Evolutionary conservation across 2,113 vertebrate species (phyloP).

Genomic region (Lampris incognitus): DNA sequence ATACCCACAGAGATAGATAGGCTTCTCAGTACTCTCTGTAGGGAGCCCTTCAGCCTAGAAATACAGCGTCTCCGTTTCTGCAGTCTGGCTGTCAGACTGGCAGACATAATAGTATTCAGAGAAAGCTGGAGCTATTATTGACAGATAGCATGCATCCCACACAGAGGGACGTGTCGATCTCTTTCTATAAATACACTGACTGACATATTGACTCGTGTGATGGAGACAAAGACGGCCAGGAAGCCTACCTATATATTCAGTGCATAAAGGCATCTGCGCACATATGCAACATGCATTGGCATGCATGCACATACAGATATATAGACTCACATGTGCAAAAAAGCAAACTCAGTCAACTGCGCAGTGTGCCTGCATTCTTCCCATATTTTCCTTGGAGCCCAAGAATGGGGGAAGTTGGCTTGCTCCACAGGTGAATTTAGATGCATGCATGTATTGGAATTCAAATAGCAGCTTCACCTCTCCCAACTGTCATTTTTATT

Average conservation of each 20-base stretch:
- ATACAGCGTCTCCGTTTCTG: conserved; percentile 58
- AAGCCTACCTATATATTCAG: conserved; percentile 62
- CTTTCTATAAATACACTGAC: conserved; percentile 46
- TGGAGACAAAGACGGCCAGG: conserved; percentile 53
- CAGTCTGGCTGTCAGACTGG: conserved; percentile 70
- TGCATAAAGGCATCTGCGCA: conserved; percentile 14
- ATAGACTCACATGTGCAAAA: neutral
- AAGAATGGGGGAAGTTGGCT: conserved; percentile 11
- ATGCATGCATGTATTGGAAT: conserved; percentile 27
- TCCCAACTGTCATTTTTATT: conserved; percentile 25
- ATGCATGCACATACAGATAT: neutral
- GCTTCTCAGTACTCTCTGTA: conserved; percentile 62
- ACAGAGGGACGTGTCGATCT: conserved; percentile 47
- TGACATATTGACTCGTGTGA: conserved; percentile 70
- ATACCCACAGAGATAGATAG: conserved; percentile 70
- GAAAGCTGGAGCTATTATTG: conserved; percentile 59
- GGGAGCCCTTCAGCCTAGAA: conserved; percentile 65
- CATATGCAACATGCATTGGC: neutral
- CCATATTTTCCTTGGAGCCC: conserved; percentile 47
- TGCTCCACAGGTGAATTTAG: conserved; percentile 18
- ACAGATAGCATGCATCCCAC: conserved; percentile 72
- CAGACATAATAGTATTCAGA: conserved; percentile 65
- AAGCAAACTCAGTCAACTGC: conserved; percentile 19
- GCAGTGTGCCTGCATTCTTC: conserved; percentile 38
- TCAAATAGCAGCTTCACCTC: conserved; percentile 27